A percentile compares a stretch with the other conserved stretches of the same genome.
Evolutionary conservation across 2,888 invertebrate species (phyloP).

Genomic region (Atethmia centrago): DNA sequence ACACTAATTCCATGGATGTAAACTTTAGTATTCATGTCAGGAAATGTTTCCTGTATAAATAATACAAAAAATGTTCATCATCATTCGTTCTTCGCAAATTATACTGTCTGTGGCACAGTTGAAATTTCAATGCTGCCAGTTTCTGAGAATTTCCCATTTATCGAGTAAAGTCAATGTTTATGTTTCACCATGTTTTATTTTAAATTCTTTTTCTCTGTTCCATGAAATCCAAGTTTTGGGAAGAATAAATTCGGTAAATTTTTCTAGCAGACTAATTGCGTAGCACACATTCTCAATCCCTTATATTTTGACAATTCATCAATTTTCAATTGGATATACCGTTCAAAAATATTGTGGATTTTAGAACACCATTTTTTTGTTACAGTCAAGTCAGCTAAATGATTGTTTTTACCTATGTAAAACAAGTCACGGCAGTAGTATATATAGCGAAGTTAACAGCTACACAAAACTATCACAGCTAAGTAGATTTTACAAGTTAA

Average conservation of each 20-base stretch:
- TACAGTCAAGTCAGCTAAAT: too few species aligned
- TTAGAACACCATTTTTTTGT: too few species aligned
- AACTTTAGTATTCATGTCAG: background rate
- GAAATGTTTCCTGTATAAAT: background rate
- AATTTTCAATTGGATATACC: too few species aligned
- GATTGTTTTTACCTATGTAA: too few species aligned
- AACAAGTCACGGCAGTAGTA: too few species aligned
- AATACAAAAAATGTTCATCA: background rate
- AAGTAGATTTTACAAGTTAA: too few species aligned
- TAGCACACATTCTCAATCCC: background rate
- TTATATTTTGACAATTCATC: background rate
- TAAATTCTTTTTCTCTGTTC: background rate
- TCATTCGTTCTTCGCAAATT: slow-evolving; percentile 14
- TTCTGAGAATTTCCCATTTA: background rate
- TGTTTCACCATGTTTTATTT: background rate
- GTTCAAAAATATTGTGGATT: too few species aligned
- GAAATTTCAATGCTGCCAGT: slow-evolving; percentile 1
- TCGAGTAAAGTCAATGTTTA: background rate
- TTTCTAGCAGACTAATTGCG: background rate
- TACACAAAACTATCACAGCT: too few species aligned
- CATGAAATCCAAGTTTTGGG: background rate
- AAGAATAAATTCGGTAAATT: background rate
- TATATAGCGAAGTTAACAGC: too few species aligned
- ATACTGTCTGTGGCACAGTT: background rate
- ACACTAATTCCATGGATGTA: background rate